These are phyloP conservation scores for Latrodectus hesperus DNA, from an alignment of 2,888 invertebrate species.

Conservation along the genomic window DNA sequence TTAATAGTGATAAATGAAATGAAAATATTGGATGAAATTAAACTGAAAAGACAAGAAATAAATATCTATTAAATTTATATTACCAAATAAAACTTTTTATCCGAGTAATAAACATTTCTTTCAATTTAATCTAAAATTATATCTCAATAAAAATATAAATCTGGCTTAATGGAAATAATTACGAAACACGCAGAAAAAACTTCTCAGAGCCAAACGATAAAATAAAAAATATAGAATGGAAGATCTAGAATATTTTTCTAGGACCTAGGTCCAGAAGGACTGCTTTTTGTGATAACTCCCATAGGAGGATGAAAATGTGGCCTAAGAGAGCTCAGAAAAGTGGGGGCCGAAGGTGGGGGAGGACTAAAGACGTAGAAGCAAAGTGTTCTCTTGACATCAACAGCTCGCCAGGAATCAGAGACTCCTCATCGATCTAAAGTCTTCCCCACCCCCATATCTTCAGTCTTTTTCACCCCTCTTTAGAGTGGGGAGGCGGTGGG, in stretches of 20 bases:
- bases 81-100: too few species aligned
- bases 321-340: slow-evolving; percentile 25
- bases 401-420: slow-evolving; percentile 65
- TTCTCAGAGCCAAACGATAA: slow-evolving; percentile 19
- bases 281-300: slow-evolving; percentile 37
- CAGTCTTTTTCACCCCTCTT: slow-evolving; percentile 1
- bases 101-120: too few species aligned
- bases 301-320: slow-evolving; percentile 47
- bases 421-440: slow-evolving; percentile 39
- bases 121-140: too few species aligned
- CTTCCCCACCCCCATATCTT: slow-evolving; percentile 1
- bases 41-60: too few species aligned
- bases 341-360: slow-evolving; percentile 9
- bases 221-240: slow-evolving; percentile 2
- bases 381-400: slow-evolving; percentile 68
- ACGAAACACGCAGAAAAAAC: slow-evolving; percentile 26
- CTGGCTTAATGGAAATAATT: slow-evolving; percentile 51
- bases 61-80: too few species aligned
- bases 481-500: slow-evolving; percentile 46
- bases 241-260: background rate
- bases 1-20: too few species aligned
- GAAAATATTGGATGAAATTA: too few species aligned
- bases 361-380: slow-evolving; percentile 62
- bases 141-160: background rate
- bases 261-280: slow-evolving; percentile 11